Evolutionary conservation across 2,888 invertebrate genomes (phyloP), one percentile per base, ranked within the genome.

Genomic region (Bugula neritina): DNA sequence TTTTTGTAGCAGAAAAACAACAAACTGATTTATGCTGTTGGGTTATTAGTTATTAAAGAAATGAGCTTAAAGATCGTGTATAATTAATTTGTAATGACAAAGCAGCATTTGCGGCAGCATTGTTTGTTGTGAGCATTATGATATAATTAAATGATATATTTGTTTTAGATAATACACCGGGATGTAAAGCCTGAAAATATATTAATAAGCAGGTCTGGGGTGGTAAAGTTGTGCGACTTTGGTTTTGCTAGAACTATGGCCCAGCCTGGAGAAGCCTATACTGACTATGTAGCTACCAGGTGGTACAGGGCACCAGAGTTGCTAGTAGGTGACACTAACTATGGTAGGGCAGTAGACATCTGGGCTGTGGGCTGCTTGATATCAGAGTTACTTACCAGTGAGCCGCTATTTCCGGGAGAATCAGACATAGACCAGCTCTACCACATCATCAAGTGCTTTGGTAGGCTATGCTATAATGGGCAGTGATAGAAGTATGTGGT

Each of bases 381-480:
- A 78, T 89, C 92, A 1, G 93, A 93, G 86, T 92, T 93, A 90
- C 86, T 92, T 85, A 91, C 90, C 0, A 92, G 92, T 0, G 91
- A 92, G 78, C 92, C 93, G 0, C 83, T 93, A 71, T 93, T 93
- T 84, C 92, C 93, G 0, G 93, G 93, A 0, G 92, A 93, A 79
- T 92, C 92, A 0, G 93, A 94, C 82, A 91, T 93, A 72, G 94
- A 94, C 82, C 93, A 93, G 80, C 86, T 94, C 0, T 91, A 90
- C 77, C 88, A 91, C 75, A 93, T 93, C 75, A 90, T 91, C 54
- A 90, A 90, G 84, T 87, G 89, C 79, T 87, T 93, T 74, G 93
- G 92, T 83, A 75, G 76, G 81, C 75, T 43, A n/a, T n/a, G n/a
- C n/a, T n/a, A n/a, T n/a, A n/a, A n/a, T n/a, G n/a, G n/a, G n/a